Evolutionary conservation across 2,113 vertebrate genomes (phyloP), one percentile per base, ranked within the genome.

Genomic region (Anser brachyrhynchus): DNA sequence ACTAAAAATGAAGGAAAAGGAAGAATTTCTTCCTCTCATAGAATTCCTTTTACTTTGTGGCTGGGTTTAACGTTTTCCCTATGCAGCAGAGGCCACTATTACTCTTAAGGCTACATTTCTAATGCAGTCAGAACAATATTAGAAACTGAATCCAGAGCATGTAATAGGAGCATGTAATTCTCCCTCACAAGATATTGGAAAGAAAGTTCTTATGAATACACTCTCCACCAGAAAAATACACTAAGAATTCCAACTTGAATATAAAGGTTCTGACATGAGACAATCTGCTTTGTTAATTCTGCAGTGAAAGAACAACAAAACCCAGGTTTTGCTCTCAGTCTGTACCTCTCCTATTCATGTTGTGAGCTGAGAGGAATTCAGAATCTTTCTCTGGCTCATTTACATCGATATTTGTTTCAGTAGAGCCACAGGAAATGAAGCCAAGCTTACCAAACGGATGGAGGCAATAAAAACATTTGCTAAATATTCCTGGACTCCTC

Each of bases 361-460:
- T 62, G 33, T 1, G 6, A 55, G 20, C 31, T 57, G 44, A 77
- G 26, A 61, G 11, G 35, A 7, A 6, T 87, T 89, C 59, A 95
- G 79, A 94, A 80, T 72, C 33, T 66, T 93, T 95, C 33, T 43
- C 15, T 67, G 22, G 22, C 71, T 87, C 46, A 54, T 94, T 89
- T 75, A 84, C 59, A 92, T 93, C 65, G 83, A 82, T 91, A 79
- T 87, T 80, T 96, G 67, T 84, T 91, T 83, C 74, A 87, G 46
- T 31, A 73, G 74, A 90, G 55, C 11, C 69, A 90, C 81, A 89
- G 95, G 92, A 97, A 96, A 97, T 96, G 90, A 96, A 93, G 58
- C 37, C 28, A 51, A 81, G 67, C 65, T 87, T 96, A 91, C 67
- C 26, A 91, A 92, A 89, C 8, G 28, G 88, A 95, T 84, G 59